These are phyloP conservation scores for Pelvicachromis taeniatus DNA, from an alignment of 2,113 vertebrate species.

Conservation along the genomic window DNA sequence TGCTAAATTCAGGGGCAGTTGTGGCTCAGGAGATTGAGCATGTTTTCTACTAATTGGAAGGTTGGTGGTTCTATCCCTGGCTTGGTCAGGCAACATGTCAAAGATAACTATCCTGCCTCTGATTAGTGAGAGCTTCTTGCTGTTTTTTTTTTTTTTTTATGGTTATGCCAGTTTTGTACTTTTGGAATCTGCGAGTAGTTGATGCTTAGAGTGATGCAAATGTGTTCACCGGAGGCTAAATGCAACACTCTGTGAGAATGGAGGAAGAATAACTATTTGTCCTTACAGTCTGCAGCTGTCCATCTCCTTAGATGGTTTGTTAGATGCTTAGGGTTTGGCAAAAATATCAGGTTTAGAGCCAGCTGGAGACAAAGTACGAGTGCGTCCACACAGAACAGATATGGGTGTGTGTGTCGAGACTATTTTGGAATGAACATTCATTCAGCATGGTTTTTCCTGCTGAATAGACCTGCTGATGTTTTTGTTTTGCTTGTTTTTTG, in stretches of 20 bases:
- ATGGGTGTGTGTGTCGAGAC: not conserved
- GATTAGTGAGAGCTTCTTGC: not conserved
- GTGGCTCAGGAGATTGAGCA: not conserved
- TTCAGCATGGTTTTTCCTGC: not conserved
- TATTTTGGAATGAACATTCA: not conserved
- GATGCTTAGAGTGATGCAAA: not conserved
- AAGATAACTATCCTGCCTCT: not conserved
- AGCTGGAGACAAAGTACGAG: not conserved
- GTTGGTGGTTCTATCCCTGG: not conserved
- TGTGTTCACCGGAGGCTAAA: not conserved
- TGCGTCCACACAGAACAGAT: not conserved
- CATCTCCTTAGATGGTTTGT: not conserved
- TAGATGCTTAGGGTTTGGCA: not conserved
- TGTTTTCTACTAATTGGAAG: not conserved
- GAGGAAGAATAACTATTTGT: not conserved
- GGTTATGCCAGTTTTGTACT: not conserved
- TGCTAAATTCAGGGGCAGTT: fast-evolving
- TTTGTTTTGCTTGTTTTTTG: not conserved
- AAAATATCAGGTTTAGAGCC: not conserved
- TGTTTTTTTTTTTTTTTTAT: not conserved
- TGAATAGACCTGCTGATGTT: not conserved
- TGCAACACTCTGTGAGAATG: not conserved
- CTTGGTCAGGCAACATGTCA: not conserved
- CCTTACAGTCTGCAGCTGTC: not conserved
- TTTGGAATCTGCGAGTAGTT: not conserved